Conservation (phyloP, 2,888 invertebrate genomes). For the Diogma glabrata region DNA sequence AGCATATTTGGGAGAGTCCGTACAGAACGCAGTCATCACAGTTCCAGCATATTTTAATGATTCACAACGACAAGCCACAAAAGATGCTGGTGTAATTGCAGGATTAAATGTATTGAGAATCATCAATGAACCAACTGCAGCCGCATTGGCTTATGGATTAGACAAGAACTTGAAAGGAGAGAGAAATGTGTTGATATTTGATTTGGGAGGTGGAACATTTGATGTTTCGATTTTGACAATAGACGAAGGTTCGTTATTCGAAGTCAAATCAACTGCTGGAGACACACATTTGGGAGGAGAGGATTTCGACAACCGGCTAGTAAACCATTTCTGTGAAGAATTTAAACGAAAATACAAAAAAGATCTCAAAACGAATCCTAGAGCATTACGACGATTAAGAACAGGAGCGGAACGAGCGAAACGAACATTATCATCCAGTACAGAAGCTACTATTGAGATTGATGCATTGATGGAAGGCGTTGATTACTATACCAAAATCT, state of each 20-base stretch:
- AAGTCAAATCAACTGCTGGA: conserved; percentile 91
- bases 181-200: conserved; percentile 69
- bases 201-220: conserved; percentile 93
- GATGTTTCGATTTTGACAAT: conserved; percentile 94
- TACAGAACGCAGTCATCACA: conserved; percentile 82
- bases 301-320: conserved; percentile 86
- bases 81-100: conserved; percentile 86
- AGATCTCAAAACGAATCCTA: conserved; percentile 52
- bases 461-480: conserved; percentile 63
- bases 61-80: conserved; percentile 84
- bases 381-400: conserved; percentile 55
- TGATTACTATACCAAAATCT: conserved; percentile 60
- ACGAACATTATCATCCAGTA: conserved; percentile 62
- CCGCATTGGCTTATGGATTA: conserved; percentile 87
- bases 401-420: conserved; percentile 70
- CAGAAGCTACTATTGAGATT: conserved; percentile 62
- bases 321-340: conserved; percentile 79
- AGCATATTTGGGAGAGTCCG: conserved; percentile 77
- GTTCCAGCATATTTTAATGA: conserved; percentile 91
- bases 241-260: conserved; percentile 90
- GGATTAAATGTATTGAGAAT: conserved; percentile 87
- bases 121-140: conserved; percentile 88
- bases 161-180: conserved; percentile 77
- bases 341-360: conserved; percentile 72
- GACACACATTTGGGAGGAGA: conserved; percentile 93